Evolutionary conservation across 2,113 vertebrate species (phyloP), one percentile per base, ranked within the genome.

Genomic region (Theristicus caerulescens): DNA sequence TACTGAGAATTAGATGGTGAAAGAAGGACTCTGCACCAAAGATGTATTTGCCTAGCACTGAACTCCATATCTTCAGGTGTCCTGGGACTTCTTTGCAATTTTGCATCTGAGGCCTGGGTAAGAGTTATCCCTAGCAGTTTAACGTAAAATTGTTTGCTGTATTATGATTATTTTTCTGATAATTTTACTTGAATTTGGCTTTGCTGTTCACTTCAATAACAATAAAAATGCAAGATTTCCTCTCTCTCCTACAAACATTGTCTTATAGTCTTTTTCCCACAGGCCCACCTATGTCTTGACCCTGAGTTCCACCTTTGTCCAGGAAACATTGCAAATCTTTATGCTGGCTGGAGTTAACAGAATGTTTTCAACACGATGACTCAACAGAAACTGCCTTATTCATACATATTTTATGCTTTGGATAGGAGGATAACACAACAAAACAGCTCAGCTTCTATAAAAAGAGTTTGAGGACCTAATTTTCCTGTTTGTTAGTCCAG

Each of bases 371-470:
- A 49, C 24, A 69, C 0, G 1, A 44, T 93, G 81, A 93, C 93
- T 96, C 93, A 94, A 82, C 83, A 96, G 61, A 93, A 96, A 87
- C 36, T 94, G 77, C 27, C 40, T 89, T 85, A n/a, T 93, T 93
- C 86, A 69, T 89, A 34, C 77, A 82, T 96, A 76, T 94, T 95
- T 96, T 94, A 92, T 89, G 59, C 17, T 72, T 40, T 67, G 73
- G 40, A 34, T 65, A n/a, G 61, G 54, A 71, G 27, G 17, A 91
- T 85, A 94, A 57, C 72, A 72, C 34, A 86, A 85, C 31, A 94
- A 94, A 94, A 49, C 44, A 87, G 34, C 25, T 82, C 77, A 89
- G 49, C 36, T 82, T 69, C 81, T 86, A 73, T 57, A 79, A 88
- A 81, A 82, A 90, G 19, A 58, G 46, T 86, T 55, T 66, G 66